phyloP scores from a whole-genome alignment of 92 coral and sea anemone species.

The Heteractis magnifica region DNA sequence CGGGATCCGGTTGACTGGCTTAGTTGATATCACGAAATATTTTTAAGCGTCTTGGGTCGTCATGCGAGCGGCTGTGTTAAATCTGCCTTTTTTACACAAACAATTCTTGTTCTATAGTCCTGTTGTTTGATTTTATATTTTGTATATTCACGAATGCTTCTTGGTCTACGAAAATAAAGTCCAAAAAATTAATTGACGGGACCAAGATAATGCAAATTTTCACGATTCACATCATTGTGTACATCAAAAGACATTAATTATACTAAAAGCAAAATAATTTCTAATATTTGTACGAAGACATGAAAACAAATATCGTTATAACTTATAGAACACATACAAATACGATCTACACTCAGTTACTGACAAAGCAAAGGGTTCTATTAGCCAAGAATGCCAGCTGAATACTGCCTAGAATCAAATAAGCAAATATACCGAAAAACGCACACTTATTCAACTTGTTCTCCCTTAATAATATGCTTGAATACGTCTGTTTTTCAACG shows the following conservation, averaged over 20 bases:
- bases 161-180: too few relatives aligned
- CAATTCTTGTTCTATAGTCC: background rate
- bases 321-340: too few relatives aligned
- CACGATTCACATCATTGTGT: too few relatives aligned
- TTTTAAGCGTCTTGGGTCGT: background rate
- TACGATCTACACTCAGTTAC: too few relatives aligned
- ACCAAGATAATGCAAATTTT: background rate
- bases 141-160: too few relatives aligned
- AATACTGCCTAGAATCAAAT: background rate
- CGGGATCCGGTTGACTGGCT: background rate
- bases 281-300: too few relatives aligned
- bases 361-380: background rate
- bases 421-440: background rate
- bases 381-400: background rate
- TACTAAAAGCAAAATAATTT: too few relatives aligned
- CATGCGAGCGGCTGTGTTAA: background rate
- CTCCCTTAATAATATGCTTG: background rate
- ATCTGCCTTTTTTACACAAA: background rate
- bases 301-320: too few relatives aligned
- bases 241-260: too few relatives aligned
- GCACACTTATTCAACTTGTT: background rate
- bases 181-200: too few relatives aligned
- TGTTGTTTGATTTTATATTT: background rate
- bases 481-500: background rate
- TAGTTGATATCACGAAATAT: background rate